Base-by-base conservation (phyloP, 2,888 invertebrate genomes). In the Dusona sp. region DNA sequence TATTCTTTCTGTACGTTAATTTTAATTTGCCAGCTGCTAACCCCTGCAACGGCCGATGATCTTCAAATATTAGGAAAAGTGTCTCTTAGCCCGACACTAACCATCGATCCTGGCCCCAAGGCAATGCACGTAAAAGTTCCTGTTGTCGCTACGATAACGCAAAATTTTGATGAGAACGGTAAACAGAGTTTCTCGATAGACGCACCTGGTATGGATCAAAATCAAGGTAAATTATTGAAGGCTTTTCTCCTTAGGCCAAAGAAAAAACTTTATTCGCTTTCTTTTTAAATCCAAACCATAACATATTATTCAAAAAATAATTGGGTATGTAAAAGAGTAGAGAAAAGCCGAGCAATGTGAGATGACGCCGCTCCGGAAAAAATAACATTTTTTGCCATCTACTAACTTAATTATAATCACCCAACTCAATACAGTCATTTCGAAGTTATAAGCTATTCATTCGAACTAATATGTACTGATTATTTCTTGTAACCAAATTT, bases 21-120 rank as follows among this genome's bases (percentile, higher is more conserved):
- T 11, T n/a, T 13, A 16, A 61, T 79, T 77, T 45, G 25, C 36
- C 90, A 97, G 96, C 96, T 97, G 95, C 92, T 97, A 88, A 96
- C 97, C 11, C 97, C 97, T 0, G 97, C 97, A 0, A 96, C 96
- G 11, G 96, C 97, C 2, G 97, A 97, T 90, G 97, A 97, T 93
- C 94, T 97, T 57, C 95, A 96, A 91, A 95, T 95, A 83, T 95
- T 96, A 51, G 96, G 96, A 0, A 96, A 96, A 92, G 96, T 97
- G 84, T 95, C 89, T 54, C 68, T 90, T 19, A 92, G 90, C 84
- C 90, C 92, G 51, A 90, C 90, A n/a, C 85, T 91, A 61, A 90
- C 90, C 72, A 86, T 91, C 19, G 92, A 93, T 38, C 38, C 87
- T 83, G 94, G 94, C 0, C 94, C 95, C 0, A 94, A 94, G 86